Conservation (phyloP, 30 jellyfish, hydroid and myxozoan species). For the Aurelia sp. region DNA sequence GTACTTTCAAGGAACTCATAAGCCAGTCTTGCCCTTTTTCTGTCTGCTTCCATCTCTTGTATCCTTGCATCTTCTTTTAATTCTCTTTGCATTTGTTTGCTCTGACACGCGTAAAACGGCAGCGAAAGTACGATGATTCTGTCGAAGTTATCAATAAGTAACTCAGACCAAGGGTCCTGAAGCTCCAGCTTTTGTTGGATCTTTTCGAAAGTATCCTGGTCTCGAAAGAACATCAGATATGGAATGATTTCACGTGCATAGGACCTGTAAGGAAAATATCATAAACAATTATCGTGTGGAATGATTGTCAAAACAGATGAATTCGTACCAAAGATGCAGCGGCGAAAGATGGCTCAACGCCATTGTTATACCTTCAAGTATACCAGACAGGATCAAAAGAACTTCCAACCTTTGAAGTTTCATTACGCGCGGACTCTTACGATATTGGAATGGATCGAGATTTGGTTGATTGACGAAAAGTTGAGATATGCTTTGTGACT, state of each 20-base stretch:
- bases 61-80: conserved; percentile 13
- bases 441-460: no score
- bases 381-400: no score
- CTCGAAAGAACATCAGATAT: conserved; percentile 51
- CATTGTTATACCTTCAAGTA: no score
- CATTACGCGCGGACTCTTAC: no score
- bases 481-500: no score
- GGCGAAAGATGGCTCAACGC: no score
- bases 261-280: background rate
- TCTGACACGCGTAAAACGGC: conserved; percentile 64
- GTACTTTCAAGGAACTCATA: conserved; percentile 62
- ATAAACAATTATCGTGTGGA: no score
- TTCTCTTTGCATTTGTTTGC: conserved; percentile 20
- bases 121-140: conserved; percentile 36
- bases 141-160: conserved; percentile 52
- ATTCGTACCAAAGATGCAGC: no score
- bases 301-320: no score
- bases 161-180: conserved; percentile 49
- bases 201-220: conserved; percentile 43
- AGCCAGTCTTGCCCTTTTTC: conserved; percentile 46
- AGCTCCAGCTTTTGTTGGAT: conserved; percentile 38
- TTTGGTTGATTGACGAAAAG: no score
- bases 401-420: no score
- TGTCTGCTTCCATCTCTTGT: conserved; percentile 40
- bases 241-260: conserved; percentile 55